Conservation (phyloP, 2,113 vertebrate genomes). For the Channa argus region DNA sequence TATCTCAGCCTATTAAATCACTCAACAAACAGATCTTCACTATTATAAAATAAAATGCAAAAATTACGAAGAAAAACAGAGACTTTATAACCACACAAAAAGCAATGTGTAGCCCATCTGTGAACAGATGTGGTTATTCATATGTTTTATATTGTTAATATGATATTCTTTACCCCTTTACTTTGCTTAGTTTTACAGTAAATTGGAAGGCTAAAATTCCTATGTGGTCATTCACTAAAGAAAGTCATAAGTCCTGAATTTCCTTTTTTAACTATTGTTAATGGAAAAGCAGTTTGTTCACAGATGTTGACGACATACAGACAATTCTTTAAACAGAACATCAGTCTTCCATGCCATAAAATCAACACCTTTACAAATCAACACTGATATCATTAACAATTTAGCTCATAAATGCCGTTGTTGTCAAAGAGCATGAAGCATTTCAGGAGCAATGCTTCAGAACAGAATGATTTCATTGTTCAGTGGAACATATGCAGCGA, state of each 20-base stretch:
- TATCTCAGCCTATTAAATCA: background rate
- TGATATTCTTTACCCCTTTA: conserved; percentile 1
- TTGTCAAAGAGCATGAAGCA: conserved; percentile 45
- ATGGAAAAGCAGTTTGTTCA: conserved; percentile 2
- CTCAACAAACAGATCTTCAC: conserved; percentile 4
- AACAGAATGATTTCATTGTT: conserved; percentile 77
- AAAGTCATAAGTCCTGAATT: no score
- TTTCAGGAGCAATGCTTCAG: conserved; percentile 28
- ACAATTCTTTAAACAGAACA: conserved; percentile 32
- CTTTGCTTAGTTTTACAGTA: conserved; percentile 2
- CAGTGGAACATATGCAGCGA: conserved; percentile 52
- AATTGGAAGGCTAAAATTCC: conserved; percentile 17
- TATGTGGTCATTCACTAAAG: background rate
- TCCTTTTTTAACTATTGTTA: no score
- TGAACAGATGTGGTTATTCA: background rate
- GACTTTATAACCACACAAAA: background rate
- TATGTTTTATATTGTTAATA: background rate
- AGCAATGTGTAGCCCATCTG: background rate
- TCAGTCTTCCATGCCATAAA: conserved; percentile 45
- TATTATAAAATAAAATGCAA: background rate
- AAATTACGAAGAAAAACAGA: conserved; percentile 1
- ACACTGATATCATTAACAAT: conserved; percentile 49
- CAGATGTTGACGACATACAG: conserved; percentile 18
- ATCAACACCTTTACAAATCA: conserved; percentile 57
- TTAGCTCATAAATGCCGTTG: conserved; percentile 58